Conservation (phyloP, 2,888 invertebrate species). For the Nebria brevicollis region DNA sequence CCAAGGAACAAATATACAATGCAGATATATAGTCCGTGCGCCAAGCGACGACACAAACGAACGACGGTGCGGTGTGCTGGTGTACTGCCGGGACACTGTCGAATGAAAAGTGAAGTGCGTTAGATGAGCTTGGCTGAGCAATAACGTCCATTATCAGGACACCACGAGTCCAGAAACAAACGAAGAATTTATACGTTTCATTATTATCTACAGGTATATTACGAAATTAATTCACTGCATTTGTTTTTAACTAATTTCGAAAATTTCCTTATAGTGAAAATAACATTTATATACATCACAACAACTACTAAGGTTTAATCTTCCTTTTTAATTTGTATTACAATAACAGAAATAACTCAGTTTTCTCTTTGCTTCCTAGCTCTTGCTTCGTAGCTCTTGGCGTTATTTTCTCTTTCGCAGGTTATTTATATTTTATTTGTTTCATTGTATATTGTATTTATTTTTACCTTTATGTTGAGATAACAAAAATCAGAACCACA, state of each 20-base stretch:
- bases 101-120: slow-evolving; percentile 2
- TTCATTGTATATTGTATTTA: too few relatives aligned
- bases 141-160: slow-evolving; percentile 18
- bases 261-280: too few relatives aligned
- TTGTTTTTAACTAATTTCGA: too few relatives aligned
- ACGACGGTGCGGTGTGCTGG: not conserved
- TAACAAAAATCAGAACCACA: too few relatives aligned
- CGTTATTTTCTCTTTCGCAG: too few relatives aligned
- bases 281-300: too few relatives aligned
- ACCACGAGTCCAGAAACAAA: slow-evolving; percentile 6
- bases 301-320: too few relatives aligned
- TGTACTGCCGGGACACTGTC: slow-evolving; percentile 14
- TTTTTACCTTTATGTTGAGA: too few relatives aligned
- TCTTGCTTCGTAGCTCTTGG: too few relatives aligned
- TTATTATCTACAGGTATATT: slow-evolving; percentile 37
- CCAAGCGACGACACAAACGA: not conserved
- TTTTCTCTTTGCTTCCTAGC: too few relatives aligned
- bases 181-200: slow-evolving; percentile 39
- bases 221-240: slow-evolving; percentile 19
- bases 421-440: too few relatives aligned
- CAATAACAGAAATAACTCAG: slow-evolving; percentile 23
- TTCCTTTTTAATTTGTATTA: too few relatives aligned
- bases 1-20: slow-evolving; percentile 52
- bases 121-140: not conserved
- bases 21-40: slow-evolving; percentile 49